phyloP scores from a whole-genome alignment of 2,888 invertebrate species.

The Stenurella melanura region DNA sequence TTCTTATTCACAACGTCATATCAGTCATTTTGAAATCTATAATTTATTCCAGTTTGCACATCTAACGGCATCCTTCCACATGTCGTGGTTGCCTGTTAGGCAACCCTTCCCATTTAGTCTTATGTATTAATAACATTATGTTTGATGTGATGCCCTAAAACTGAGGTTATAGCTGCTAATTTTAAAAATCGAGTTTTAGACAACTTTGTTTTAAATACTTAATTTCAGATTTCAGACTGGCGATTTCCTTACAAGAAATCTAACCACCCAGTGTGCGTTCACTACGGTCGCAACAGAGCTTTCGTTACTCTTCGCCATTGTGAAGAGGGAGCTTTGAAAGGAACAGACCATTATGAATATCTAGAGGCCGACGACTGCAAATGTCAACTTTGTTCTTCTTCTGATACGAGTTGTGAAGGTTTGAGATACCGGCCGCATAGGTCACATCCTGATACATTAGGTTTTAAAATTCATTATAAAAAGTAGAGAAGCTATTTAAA shows the following conservation, averaged over 20 bases:
- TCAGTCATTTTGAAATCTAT: too few relatives aligned
- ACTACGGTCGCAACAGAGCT: constrained; percentile 81
- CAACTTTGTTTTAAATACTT: too few relatives aligned
- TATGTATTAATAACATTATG: too few relatives aligned
- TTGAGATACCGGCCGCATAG: constrained; percentile 75
- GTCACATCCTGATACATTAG: constrained; percentile 67
- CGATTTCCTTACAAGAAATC: constrained; percentile 91
- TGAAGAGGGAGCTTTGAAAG: constrained; percentile 82
- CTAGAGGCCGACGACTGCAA: constrained; percentile 86
- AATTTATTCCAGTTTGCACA: too few relatives aligned
- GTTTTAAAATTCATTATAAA: constrained; percentile 57
- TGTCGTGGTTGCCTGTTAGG: too few relatives aligned
- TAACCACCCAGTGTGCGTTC: constrained; percentile 90
- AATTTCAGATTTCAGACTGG: constrained; percentile 86
- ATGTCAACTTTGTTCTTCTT: constrained; percentile 82
- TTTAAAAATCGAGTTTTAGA: too few relatives aligned
- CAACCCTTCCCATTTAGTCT: too few relatives aligned
- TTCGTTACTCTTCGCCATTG: constrained; percentile 83
- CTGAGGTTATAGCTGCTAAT: too few relatives aligned
- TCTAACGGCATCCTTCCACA: too few relatives aligned
- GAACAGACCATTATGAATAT: constrained; percentile 82
- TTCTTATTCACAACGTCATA: too few relatives aligned
- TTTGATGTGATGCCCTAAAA: too few relatives aligned
- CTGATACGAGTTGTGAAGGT: constrained; percentile 83
- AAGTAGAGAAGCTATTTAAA: constrained; percentile 6